A percentile compares a stretch with the other conserved stretches of the same genome.
These are phyloP conservation scores for Lophotis ruficrista DNA, from an alignment of 2,113 vertebrate species.

Conservation along the genomic window DNA sequence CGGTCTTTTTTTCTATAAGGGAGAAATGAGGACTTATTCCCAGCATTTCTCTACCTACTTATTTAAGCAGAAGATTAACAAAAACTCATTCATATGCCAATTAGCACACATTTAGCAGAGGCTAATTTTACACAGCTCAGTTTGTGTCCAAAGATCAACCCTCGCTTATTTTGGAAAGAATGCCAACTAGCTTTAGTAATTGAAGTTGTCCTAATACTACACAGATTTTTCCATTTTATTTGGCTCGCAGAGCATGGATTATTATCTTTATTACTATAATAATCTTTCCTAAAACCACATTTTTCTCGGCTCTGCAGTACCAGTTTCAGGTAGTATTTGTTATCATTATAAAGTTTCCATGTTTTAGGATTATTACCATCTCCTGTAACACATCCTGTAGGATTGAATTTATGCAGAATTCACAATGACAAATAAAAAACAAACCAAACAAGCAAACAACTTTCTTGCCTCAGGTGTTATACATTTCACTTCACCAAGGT, in stretches of 20 bases:
- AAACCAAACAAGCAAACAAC: neutral
- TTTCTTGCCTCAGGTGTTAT: neutral
- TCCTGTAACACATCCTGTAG: neutral
- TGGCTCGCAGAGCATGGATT: neutral
- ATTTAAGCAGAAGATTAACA: slow-evolving; percentile 4
- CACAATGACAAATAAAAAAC: neutral
- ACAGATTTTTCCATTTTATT: neutral
- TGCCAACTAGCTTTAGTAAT: neutral
- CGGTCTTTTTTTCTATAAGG: neutral
- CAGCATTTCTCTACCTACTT: neutral
- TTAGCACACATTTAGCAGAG: slow-evolving; percentile 18
- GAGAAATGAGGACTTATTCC: neutral
- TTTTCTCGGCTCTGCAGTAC: neutral
- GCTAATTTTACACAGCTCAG: slow-evolving; percentile 36
- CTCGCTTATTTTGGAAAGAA: neutral
- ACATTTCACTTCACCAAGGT: neutral
- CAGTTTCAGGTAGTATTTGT: neutral
- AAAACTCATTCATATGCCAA: neutral
- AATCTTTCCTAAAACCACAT: neutral
- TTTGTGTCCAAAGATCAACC: slow-evolving; percentile 13
- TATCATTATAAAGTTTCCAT: neutral
- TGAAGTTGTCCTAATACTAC: neutral
- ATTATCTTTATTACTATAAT: neutral
- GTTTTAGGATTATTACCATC: neutral
- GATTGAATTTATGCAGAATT: neutral